Percentiles rank a stretch among this genome's conserved stretches.
These are phyloP conservation scores for Amphiprion percula DNA, from an alignment of 2,113 vertebrate species.

Conservation along the genomic window DNA sequence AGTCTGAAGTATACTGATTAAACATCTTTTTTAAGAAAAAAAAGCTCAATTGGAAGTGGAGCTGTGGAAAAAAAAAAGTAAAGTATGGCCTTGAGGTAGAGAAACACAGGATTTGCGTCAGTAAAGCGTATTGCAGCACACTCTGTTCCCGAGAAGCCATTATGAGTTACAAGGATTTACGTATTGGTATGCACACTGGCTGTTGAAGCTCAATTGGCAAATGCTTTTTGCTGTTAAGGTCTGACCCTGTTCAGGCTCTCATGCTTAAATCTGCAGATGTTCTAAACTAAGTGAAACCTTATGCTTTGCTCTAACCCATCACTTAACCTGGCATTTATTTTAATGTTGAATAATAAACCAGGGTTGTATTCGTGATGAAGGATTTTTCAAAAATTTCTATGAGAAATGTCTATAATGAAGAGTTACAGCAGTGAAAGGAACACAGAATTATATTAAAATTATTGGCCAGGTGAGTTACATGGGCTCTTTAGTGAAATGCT, in stretches of 20 bases:
- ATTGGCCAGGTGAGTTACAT: too few relatives aligned
- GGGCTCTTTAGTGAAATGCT: too few relatives aligned
- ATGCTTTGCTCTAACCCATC: too few relatives aligned
- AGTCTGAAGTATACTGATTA: constrained; percentile 29
- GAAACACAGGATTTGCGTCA: constrained; percentile 39
- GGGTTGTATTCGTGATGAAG: too few relatives aligned
- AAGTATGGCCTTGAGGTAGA: constrained; percentile 49
- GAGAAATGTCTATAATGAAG: too few relatives aligned
- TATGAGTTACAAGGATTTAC: constrained; percentile 49
- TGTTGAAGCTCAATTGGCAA: background rate
- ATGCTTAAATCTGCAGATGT: background rate
- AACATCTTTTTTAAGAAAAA: constrained; percentile 10
- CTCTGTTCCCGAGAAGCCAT: constrained; percentile 49
- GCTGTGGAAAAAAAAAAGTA: background rate
- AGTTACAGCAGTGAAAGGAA: too few relatives aligned
- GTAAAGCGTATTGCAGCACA: constrained; percentile 31
- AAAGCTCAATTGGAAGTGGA: constrained; percentile 6
- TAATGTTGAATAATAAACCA: too few relatives aligned
- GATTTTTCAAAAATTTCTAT: too few relatives aligned
- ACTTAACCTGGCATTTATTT: too few relatives aligned
- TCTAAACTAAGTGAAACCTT: background rate
- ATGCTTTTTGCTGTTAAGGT: background rate
- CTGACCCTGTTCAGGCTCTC: background rate
- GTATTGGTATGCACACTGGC: constrained; percentile 21
- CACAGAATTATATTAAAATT: too few relatives aligned